Base-by-base conservation (phyloP, 1,140 invertebrate species). In the Conus ventricosus region DNA sequence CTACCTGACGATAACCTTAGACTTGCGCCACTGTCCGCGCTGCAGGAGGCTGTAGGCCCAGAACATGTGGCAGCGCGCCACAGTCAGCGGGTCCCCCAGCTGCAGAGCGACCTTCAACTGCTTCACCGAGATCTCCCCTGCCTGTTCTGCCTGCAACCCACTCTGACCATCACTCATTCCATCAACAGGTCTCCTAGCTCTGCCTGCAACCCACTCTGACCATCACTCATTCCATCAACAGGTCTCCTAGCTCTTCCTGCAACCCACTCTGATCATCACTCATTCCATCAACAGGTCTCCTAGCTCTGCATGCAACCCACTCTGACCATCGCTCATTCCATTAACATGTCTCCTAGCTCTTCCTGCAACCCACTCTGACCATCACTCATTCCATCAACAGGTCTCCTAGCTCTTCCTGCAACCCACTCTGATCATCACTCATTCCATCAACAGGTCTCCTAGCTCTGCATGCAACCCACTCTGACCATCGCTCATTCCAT, bases 21-120 rank as follows among this genome's bases (percentile, higher is more conserved):
- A 96, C 84, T 95, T 89, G 89, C 96, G 96, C 4, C 97, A 96
- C 57, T 96, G 94, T 7, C 97, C 97, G 90, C 96, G 96, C 95
- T 99, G 98, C 85, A 99, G 97, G 27, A 98, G 95, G 94, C 98
- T 98, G 86, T 99, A 96, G n/a, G 97, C 97, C 91, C 97, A 96
- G 94, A 98, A 99, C 0, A 99, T 95, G 91, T 96, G 96, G 94
- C 98, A 99, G 63, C 98, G 96, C 8, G 97, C 96, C 71, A 97
- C 96, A 86, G 97, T 95, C 60, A 96, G 95, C 1, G 98, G 97
- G 96, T 99, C 97, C 8, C 97, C 97, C 39, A 98, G 95, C 91
- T 97, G 96, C 53, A 97, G 91, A 5, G 98, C 98, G 60, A 99
- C 95, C 92, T 96, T 96, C 86, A 98, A 96, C 94, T 99, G 98